Base-by-base conservation (phyloP, 2,113 vertebrate species). In the Xyrauchen texanus region DNA sequence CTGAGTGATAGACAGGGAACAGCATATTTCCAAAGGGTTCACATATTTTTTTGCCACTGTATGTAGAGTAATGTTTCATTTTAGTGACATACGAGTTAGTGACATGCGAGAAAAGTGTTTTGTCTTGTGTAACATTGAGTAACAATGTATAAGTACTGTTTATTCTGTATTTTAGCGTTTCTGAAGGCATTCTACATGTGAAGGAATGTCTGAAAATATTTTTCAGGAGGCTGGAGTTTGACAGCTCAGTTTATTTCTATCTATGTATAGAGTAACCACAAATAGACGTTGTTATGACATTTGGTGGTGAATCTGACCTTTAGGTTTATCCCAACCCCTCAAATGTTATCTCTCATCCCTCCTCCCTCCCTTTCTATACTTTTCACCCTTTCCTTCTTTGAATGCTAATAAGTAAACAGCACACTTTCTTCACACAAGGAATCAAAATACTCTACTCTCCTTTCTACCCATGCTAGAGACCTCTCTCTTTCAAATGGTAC, bases 321-420 rank as follows among this genome's bases (percentile, higher is more conserved):
- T 83, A 76, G 60, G 74, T 80, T 80, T 49, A 80, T 77, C 53
- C 57, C 8, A 76, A 76, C 60, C 73, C 45, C 73, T 64, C 45
- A 76, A 55, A 53, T 76, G 13, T 76, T 49, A 64, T 12, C 44
- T 21, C 10, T 1, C 21, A 5, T 44, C 34, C 8, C 49, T 34
- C n/a, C 73, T 44, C 55, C 7, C 71, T 74, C 71, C 58, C 15
- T 11, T 3, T 34, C 21, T 34, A 34, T 51, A 45, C 58, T 51
- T 74, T 21, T 34, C 16, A 49, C 58, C 11, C 52, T 6, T 49
- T 47, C 72, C 58, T 13, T 15, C 53, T 53, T 15, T 78, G 75
- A 81, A 81, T 84, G 63, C 64, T 81, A 84, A 81, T 84, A 58
- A 69, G 78, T 49, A 63, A 66, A 47, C 49, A 76, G 11, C 72